Conservation (phyloP, 2,888 invertebrate genomes). For the Esperia sulphurella region DNA sequence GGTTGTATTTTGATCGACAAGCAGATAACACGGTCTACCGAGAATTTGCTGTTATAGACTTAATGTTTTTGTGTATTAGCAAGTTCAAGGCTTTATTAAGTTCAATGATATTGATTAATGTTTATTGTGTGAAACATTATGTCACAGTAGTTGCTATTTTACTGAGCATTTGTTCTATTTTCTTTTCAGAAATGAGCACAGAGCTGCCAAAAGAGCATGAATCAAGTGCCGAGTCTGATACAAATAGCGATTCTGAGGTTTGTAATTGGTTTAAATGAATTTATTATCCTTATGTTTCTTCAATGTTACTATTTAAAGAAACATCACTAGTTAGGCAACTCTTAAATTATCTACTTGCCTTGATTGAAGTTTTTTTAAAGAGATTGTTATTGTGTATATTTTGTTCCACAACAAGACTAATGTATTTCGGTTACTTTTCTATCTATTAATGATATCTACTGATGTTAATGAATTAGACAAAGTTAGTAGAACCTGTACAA, state of each 20-base stretch:
- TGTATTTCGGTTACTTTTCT: too few relatives aligned
- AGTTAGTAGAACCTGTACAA: too few relatives aligned
- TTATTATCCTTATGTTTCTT: too few relatives aligned
- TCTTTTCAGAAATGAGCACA: constrained; percentile 75
- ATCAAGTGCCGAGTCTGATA: constrained; percentile 79
- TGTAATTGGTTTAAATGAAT: constrained; percentile 15
- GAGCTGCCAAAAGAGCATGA: constrained; percentile 74
- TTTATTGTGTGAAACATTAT: background rate
- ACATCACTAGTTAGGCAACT: too few relatives aligned
- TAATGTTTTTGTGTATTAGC: constrained; percentile 11
- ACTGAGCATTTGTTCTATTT: constrained; percentile 1
- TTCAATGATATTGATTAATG: constrained; percentile 11
- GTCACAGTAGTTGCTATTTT: background rate
- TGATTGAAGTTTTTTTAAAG: too few relatives aligned
- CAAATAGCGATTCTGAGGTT: constrained; percentile 80
- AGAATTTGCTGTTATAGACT: background rate
- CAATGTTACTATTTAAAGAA: too few relatives aligned
- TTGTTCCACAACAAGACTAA: too few relatives aligned
- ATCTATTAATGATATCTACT: too few relatives aligned
- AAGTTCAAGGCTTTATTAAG: constrained; percentile 25
- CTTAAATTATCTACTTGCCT: too few relatives aligned
- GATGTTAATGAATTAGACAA: too few relatives aligned
- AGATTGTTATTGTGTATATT: too few relatives aligned
- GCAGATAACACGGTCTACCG: background rate
- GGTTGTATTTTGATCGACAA: background rate